Conservation (phyloP, 53 echinoderm and acorn worm species). For the Astropecten irregularis region DNA sequence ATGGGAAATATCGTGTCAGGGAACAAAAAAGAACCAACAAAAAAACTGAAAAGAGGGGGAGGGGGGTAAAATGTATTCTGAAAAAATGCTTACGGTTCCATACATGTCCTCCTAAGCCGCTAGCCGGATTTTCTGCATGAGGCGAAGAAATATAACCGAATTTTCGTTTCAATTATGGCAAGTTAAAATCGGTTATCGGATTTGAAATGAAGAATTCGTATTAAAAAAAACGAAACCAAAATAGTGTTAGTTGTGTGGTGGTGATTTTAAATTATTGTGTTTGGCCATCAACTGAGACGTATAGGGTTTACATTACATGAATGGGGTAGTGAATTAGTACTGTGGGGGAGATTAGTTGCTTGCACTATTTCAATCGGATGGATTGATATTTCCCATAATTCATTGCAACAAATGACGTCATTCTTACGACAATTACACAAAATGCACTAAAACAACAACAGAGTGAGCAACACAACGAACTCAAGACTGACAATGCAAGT, state of each 20-base stretch:
- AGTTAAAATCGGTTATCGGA: background rate
- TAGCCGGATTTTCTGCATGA: conserved; percentile 51
- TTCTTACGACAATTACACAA: no score
- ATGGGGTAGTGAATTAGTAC: conserved; percentile 21
- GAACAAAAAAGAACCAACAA: background rate
- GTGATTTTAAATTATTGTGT: conserved; percentile 8
- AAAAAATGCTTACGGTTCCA: conserved; percentile 51
- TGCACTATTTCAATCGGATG: background rate
- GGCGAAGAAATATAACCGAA: conserved; percentile 51
- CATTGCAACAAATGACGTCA: conserved; percentile 49
- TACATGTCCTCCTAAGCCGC: conserved; percentile 46
- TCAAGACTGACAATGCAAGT: background rate
- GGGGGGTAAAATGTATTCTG: no score
- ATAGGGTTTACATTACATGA: background rate
- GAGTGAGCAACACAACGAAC: background rate
- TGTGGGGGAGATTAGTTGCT: conserved; percentile 18
- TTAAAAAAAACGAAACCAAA: background rate
- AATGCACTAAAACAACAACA: background rate
- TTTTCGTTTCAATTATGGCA: conserved; percentile 31
- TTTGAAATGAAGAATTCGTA: background rate
- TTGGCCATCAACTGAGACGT: no score
- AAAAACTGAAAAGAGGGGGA: background rate
- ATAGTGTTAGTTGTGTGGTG: background rate
- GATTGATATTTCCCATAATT: conserved; percentile 54
- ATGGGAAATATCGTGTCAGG: conserved; percentile 34